These are phyloP conservation scores for Halcyon badia DNA, from an alignment of 2,797 vertebrate species.

Conservation along the genomic window DNA sequence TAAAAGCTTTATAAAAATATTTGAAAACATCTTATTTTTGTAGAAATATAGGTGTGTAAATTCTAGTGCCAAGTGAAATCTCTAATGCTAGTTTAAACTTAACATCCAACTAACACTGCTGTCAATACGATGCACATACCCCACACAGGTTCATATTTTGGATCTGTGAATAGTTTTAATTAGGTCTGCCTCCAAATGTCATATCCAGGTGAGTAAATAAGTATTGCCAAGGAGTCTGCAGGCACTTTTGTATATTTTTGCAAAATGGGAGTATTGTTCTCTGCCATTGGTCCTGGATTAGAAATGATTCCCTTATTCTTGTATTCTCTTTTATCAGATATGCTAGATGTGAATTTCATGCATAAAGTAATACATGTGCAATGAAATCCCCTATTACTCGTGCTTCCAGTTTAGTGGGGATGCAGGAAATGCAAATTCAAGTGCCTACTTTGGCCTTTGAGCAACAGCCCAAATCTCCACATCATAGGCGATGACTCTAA, in stretches of 20 bases:
- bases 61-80: constrained; percentile 14
- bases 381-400: neutral
- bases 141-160: neutral
- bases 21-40: constrained; percentile 62
- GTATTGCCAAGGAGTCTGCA: neutral
- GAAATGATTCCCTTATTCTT: neutral
- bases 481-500: neutral
- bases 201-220: neutral
- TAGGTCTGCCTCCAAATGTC: neutral
- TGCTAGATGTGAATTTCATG: neutral
- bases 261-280: neutral
- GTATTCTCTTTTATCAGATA: neutral
- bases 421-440: neutral
- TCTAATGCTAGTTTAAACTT: neutral
- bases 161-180: neutral
- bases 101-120: neutral
- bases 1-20: constrained; percentile 57
- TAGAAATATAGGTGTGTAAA: constrained; percentile 40
- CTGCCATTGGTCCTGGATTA: neutral
- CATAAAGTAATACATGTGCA: neutral
- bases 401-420: neutral
- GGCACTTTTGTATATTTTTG: neutral
- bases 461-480: neutral
- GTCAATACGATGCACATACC: neutral
- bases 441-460: neutral